A percentile compares a stretch with the other conserved stretches of the same genome.
phyloP scores from a whole-genome alignment of 2,888 invertebrate genomes.

The Lordiphosa fenestrarum region DNA sequence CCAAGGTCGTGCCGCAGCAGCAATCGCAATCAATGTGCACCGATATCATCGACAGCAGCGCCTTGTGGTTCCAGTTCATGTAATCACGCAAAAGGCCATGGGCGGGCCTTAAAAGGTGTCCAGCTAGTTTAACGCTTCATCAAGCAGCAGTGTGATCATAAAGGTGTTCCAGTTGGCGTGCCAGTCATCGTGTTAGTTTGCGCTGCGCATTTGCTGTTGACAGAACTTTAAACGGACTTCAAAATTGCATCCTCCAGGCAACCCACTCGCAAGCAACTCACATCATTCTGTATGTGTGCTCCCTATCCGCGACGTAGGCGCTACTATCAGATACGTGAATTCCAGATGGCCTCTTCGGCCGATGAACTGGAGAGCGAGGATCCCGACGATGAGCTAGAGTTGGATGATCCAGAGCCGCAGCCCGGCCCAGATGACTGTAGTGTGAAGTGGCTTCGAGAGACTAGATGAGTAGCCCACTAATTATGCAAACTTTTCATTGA shows the following conservation, averaged over 20 bases:
- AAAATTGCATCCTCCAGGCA: constrained; percentile 78
- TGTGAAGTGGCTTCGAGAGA: constrained; percentile 7
- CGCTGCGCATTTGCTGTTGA: constrained; percentile 27
- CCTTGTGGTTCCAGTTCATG: constrained; percentile 61
- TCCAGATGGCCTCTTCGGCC: constrained; percentile 69
- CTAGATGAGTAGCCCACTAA: constrained; percentile 9
- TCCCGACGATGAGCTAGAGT: constrained; percentile 65
- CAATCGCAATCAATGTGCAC: constrained; percentile 1
- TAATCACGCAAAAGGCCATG: constrained; percentile 38
- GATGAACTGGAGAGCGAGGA: constrained; percentile 74
- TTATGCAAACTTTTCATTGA: background rate
- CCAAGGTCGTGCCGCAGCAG: background rate
- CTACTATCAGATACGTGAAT: constrained; percentile 75
- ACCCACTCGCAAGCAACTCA: constrained; percentile 61
- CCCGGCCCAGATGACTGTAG: constrained; percentile 44
- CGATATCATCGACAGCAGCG: constrained; percentile 46
- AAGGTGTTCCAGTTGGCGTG: constrained; percentile 14
- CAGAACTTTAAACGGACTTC: constrained; percentile 40
- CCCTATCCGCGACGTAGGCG: constrained; percentile 73
- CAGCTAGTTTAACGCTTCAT: constrained; percentile 68
- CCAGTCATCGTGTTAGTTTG: constrained; percentile 43
- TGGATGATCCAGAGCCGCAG: constrained; percentile 40
- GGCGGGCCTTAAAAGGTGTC: constrained; percentile 48
- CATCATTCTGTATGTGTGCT: constrained; percentile 77
- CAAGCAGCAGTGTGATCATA: constrained; percentile 29